Evolutionary conservation across 2,113 vertebrate genomes (phyloP).

Genomic region (Trematocara zebra): DNA sequence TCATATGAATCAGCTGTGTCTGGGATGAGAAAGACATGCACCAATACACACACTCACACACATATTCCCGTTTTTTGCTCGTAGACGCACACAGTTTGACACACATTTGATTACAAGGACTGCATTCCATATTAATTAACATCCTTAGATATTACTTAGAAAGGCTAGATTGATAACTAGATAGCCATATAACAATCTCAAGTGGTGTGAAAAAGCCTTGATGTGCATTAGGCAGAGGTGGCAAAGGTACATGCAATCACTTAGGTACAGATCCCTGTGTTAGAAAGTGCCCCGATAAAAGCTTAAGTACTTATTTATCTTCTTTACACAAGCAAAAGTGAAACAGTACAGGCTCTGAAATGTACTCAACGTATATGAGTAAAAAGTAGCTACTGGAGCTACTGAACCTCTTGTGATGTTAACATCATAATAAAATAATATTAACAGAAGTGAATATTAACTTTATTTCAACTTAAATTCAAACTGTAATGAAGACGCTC

Average conservation of each 20-base stretch:
- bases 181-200: neutral
- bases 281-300: neutral
- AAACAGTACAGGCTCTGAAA: neutral
- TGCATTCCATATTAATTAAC: slow-evolving; percentile 4
- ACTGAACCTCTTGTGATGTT: neutral
- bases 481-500: neutral
- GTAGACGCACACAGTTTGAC: neutral
- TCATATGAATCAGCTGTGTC: neutral
- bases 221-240: neutral
- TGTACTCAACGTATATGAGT: neutral
- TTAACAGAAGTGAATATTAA: neutral
- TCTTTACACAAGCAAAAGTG: neutral
- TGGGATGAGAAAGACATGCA: neutral
- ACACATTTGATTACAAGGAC: neutral
- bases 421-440: neutral
- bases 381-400: neutral
- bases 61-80: neutral
- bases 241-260: neutral
- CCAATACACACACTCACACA: neutral
- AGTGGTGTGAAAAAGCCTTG: neutral
- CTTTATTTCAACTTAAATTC: neutral
- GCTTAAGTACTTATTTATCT: neutral
- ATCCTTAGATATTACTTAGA: neutral
- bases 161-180: neutral
- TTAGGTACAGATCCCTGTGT: neutral